Evolutionary conservation across 2,888 invertebrate genomes (phyloP).

Genomic region (Noctua janthina): DNA sequence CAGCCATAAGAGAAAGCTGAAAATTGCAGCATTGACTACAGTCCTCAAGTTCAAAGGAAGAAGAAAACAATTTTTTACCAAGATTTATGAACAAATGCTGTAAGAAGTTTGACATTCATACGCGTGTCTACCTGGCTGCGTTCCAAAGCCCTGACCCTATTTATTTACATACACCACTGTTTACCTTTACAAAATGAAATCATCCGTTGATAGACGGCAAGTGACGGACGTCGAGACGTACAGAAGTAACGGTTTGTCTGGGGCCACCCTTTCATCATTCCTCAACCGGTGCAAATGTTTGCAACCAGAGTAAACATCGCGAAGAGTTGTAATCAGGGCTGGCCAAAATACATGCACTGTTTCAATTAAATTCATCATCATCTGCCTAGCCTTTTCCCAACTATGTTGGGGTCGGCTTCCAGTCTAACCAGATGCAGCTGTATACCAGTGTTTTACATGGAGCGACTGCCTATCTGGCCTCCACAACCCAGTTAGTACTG

Average conservation of each 20-base stretch:
- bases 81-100: constrained; percentile 3
- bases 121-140: constrained; percentile 59
- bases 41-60: neutral
- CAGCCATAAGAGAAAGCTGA: neutral
- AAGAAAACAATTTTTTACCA: neutral
- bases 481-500: no score
- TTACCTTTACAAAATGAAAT: constrained; percentile 65
- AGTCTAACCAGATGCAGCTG: no score
- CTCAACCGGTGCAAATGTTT: constrained; percentile 50
- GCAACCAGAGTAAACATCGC: constrained; percentile 50
- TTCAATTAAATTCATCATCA: neutral
- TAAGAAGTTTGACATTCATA: constrained; percentile 32
- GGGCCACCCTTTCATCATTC: constrained; percentile 55
- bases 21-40: neutral
- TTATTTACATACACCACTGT: constrained; percentile 66
- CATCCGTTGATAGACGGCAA: constrained; percentile 58
- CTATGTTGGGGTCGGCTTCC: no score
- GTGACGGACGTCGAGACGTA: constrained; percentile 59
- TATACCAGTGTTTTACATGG: no score
- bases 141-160: constrained; percentile 63
- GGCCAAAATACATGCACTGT: neutral
- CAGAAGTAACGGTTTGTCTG: constrained; percentile 45
- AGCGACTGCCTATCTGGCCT: no score
- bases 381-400: no score
- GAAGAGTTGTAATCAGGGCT: constrained; percentile 39